These are phyloP conservation scores for Coracias cyanogaster DNA, from an alignment of 2,797 vertebrate species.

Conservation along the genomic window DNA sequence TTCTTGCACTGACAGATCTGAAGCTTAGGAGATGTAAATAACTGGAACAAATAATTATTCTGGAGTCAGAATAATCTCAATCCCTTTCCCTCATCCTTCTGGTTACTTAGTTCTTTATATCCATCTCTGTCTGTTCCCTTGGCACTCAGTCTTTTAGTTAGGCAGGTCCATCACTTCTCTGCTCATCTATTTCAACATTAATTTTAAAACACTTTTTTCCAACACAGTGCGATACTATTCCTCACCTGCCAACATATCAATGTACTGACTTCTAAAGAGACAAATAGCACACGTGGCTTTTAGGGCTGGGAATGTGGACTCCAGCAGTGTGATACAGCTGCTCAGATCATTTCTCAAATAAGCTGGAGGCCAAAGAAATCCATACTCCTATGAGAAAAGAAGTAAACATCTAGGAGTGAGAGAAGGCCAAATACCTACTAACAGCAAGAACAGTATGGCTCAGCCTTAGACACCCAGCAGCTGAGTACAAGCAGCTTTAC, in stretches of 20 bases:
- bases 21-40: not conserved
- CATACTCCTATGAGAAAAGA: not conserved
- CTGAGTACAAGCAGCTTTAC: not conserved
- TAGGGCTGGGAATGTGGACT: not conserved
- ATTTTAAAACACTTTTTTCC: not conserved
- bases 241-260: not conserved
- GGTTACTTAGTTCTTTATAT: rapidly evolving
- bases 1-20: not conserved
- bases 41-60: not conserved
- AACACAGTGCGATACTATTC: not conserved
- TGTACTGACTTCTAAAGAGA: not conserved
- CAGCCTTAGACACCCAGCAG: not conserved
- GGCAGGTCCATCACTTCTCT: not conserved
- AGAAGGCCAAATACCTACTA: not conserved
- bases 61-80: not conserved
- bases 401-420: not conserved
- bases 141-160: not conserved
- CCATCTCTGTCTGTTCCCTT: not conserved
- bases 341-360: not conserved
- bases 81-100: not conserved
- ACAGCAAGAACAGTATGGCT: not conserved
- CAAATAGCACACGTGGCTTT: not conserved
- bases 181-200: not conserved
- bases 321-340: not conserved
- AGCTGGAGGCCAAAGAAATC: not conserved